Evolutionary conservation across 2,797 vertebrate genomes (phyloP).

Genomic region (Amazona finschi): DNA sequence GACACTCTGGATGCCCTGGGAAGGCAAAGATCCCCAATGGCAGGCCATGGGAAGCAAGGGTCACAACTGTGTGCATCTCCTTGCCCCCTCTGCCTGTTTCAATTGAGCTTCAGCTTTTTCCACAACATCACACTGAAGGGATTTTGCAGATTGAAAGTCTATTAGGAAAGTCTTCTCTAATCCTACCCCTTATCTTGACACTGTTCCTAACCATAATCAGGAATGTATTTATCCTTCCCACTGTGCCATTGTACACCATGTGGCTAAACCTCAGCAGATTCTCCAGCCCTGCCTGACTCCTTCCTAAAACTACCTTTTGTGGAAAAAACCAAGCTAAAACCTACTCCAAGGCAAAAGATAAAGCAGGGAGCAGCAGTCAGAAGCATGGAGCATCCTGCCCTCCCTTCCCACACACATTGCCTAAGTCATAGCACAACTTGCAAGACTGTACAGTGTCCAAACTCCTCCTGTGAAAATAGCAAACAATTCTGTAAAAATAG

Average conservation of each 20-base stretch:
- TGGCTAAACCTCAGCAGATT: neutral
- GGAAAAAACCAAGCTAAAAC: neutral
- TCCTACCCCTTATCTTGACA: neutral
- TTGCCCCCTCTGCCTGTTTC: neutral
- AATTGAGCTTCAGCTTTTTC: neutral
- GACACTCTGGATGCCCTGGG: neutral
- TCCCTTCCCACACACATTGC: neutral
- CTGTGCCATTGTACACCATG: neutral
- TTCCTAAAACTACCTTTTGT: neutral
- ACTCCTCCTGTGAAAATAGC: slow-evolving; percentile 23
- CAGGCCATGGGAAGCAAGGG: neutral
- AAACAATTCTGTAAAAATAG: slow-evolving; percentile 42
- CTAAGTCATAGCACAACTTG: neutral
- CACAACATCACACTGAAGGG: accelerated
- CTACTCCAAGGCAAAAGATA: neutral
- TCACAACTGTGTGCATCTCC: neutral
- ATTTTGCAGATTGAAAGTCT: neutral
- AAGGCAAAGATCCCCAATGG: neutral
- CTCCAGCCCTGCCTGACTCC: neutral
- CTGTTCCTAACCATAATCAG: neutral
- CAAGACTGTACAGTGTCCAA: neutral
- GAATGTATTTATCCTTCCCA: neutral
- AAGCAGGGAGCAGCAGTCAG: neutral
- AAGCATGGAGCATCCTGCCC: neutral
- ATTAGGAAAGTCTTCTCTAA: slow-evolving; percentile 11